These are phyloP conservation scores for Hiodon alosoides DNA, from an alignment of 2,113 vertebrate species.

Conservation along the genomic window DNA sequence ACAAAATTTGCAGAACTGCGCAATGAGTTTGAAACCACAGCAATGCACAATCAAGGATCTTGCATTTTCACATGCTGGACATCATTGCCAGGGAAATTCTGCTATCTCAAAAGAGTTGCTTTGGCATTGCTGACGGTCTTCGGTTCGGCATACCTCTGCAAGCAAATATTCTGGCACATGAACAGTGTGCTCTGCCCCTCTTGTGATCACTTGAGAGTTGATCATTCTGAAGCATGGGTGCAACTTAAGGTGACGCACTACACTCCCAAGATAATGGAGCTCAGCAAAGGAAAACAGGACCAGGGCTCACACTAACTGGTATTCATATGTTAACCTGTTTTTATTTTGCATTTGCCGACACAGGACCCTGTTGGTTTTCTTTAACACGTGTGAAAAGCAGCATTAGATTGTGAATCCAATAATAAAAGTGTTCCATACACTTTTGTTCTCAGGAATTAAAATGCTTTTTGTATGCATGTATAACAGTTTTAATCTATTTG, in stretches of 20 bases:
- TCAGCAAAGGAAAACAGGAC: constrained; percentile 9
- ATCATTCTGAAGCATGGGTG: constrained; percentile 7
- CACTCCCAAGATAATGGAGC: constrained; percentile 1
- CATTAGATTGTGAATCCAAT: not conserved
- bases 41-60: not conserved
- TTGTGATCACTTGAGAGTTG: not conserved
- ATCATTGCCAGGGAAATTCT: not conserved
- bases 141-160: not conserved
- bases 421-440: not conserved
- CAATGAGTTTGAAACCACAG: no score
- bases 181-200: not conserved
- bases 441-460: not conserved
- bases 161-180: constrained; percentile 11
- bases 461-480: not conserved
- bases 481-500: not conserved
- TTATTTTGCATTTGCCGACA: not conserved
- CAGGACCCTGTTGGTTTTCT: constrained; percentile 1
- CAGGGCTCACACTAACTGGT: constrained; percentile 15
- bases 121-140: constrained; percentile 7
- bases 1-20: constrained; percentile 8
- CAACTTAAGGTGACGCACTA: constrained; percentile 14
- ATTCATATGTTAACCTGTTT: constrained; percentile 1
- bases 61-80: not conserved
- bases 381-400: not conserved
- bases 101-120: not conserved